A percentile compares a stretch with the other conserved stretches of the same genome.
Conservation (phyloP, 2,113 vertebrate genomes). For the Orycteropus afer region DNA sequence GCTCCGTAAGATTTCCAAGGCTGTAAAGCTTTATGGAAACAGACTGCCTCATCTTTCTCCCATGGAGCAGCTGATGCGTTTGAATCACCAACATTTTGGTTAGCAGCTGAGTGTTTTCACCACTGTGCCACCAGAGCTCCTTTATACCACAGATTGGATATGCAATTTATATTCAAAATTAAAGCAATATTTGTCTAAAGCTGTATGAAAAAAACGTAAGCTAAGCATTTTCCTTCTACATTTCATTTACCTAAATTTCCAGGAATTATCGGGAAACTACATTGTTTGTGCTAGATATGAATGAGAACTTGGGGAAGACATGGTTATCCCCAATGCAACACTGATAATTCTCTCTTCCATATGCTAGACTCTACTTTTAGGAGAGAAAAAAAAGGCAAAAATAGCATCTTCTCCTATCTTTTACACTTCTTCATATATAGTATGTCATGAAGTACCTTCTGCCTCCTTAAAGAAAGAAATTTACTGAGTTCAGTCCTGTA, state of each 20-base stretch:
- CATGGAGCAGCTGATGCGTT: no score
- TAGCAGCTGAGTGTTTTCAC: no score
- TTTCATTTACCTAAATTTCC: background rate
- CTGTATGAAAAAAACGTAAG: background rate
- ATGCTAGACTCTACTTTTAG: background rate
- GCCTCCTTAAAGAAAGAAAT: background rate
- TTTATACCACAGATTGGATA: background rate
- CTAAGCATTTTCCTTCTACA: background rate
- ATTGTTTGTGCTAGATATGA: background rate
- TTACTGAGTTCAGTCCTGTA: background rate
- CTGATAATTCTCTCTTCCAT: background rate
- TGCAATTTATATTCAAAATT: background rate
- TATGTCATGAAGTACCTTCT: background rate
- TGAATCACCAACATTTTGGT: no score
- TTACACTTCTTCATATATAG: background rate
- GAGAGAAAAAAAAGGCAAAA: background rate
- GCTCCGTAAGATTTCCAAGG: no score
- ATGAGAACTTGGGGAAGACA: background rate
- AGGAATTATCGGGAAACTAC: background rate
- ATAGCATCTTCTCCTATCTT: background rate
- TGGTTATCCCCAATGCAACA: background rate
- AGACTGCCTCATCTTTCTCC: no score
- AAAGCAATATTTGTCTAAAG: background rate
- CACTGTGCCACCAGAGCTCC: no score
- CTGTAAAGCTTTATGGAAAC: no score